A percentile compares a stretch with the other conserved stretches of the same genome.
Evolutionary conservation across 2,113 vertebrate genomes (phyloP).

Genomic region (Neotoma lepida): DNA sequence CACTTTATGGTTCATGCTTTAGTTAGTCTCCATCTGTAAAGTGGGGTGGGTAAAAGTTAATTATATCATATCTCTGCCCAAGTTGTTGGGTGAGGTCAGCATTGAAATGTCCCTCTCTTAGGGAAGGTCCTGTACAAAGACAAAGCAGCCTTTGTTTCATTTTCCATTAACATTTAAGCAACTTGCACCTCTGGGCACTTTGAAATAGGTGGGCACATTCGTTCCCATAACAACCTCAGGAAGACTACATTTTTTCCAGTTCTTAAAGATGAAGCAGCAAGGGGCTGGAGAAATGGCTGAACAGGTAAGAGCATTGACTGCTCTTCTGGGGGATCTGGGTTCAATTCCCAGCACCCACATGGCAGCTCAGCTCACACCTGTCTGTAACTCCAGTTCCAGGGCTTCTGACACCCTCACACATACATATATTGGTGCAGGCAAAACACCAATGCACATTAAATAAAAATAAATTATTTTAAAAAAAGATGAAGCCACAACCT

Average conservation of each 20-base stretch:
- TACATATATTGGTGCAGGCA: background rate
- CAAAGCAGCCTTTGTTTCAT: background rate
- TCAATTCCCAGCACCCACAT: background rate
- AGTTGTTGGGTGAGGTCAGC: background rate
- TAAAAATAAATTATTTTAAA: background rate
- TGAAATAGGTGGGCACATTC: background rate
- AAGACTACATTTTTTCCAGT: background rate
- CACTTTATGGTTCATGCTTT: background rate
- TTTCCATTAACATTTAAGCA: slow-evolving; percentile 24
- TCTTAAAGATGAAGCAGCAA: slow-evolving; percentile 16
- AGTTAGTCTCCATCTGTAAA: slow-evolving; percentile 26
- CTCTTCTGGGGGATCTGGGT: background rate
- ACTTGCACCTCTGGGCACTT: background rate
- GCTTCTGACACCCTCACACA: background rate
- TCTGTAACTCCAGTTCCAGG: background rate
- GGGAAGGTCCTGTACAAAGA: background rate
- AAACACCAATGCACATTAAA: background rate
- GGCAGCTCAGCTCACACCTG: background rate
- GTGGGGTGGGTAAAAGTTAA: background rate
- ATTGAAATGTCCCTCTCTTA: background rate
- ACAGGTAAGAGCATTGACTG: background rate
- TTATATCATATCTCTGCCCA: background rate
- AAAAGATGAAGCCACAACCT: background rate
- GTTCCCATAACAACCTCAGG: background rate
- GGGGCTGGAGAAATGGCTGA: background rate